phyloP scores from a whole-genome alignment of 2,888 invertebrate species.

The Beris morrisii region DNA sequence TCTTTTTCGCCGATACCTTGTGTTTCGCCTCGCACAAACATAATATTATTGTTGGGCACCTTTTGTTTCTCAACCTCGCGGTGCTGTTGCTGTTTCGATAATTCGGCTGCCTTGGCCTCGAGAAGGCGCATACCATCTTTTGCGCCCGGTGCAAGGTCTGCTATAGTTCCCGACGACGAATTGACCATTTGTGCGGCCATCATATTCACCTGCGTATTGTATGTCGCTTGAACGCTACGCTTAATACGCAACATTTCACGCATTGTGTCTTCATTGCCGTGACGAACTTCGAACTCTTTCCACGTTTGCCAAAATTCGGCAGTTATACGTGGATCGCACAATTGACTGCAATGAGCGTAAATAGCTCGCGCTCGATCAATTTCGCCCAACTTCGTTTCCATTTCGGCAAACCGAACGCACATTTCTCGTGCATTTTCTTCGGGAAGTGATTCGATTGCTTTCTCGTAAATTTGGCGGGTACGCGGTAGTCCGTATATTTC shows the following conservation, averaged over 20 bases:
- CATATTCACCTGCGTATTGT: conserved; percentile 98
- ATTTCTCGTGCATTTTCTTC: conserved; percentile 92
- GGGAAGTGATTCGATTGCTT: conserved; percentile 90
- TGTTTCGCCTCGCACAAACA: conserved; percentile 86
- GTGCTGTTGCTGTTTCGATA: conserved; percentile 52
- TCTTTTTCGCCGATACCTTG: conserved; percentile 70
- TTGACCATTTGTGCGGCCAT: conserved; percentile 98
- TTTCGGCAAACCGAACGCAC: conserved; percentile 94
- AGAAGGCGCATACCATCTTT: conserved; percentile 87
- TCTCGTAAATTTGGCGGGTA: conserved; percentile 96
- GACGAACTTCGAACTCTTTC: conserved; percentile 98
- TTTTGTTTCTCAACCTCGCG: conserved; percentile 37
- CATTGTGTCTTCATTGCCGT: conserved; percentile 99
- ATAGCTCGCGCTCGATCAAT: conserved; percentile 96
- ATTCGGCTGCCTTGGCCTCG: conserved; percentile 78
- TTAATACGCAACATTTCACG: conserved; percentile 98
- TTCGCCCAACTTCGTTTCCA: conserved; percentile 98
- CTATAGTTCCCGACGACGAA: conserved; percentile 69
- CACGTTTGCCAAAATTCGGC: conserved; percentile 97
- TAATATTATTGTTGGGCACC: conserved; percentile 63
- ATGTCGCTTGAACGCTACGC: conserved; percentile 95
- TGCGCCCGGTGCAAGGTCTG: conserved; percentile 73
- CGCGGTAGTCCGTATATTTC: conserved; percentile 97
- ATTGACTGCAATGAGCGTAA: conserved; percentile 97
- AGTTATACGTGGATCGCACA: conserved; percentile 97